Base-by-base conservation (phyloP, 2,797 vertebrate species). In the Liparis tanakae region DNA sequence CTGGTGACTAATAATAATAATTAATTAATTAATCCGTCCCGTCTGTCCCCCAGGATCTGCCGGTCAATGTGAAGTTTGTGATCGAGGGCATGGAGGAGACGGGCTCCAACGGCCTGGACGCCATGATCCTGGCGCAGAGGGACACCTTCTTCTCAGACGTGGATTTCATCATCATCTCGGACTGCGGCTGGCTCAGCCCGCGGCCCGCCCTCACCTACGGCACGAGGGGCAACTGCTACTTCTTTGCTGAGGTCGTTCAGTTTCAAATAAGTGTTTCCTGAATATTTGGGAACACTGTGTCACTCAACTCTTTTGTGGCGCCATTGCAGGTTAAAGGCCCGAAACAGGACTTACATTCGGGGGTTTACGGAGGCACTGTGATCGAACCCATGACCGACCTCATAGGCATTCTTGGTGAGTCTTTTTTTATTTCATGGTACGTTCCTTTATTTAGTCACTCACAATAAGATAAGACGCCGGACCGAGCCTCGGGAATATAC, bases 11-110 rank as follows among this genome's bases (percentile, higher is more conserved):
- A n/a, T n/a, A n/a, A n/a, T n/a, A n/a, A n/a, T n/a, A n/a, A n/a
- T n/a, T n/a, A n/a, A n/a, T n/a, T n/a, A n/a, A n/a, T n/a, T n/a
- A n/a, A n/a, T n/a, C 55, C 25, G 20, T 43, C 3, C 54, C 67
- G 15, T 58, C 17, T 70, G 34, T 76, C 37, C 63, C 63, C 65
- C 81, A 95, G 94, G 93, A 94, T 20, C 85, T 95, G 50, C 96
- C 97, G 0, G 96, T 97, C 61, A 99, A 99, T 58, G 84, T 98
- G 78, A 97, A 96, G 87, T 96, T 97, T 83, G 43, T 99, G 72
- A 93, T 98, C 3, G 97, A 99, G 91, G 97, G 96, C 14, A 97
- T 97, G 96, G 97, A 99, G 80, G 97, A 99, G 92, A 95, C 94
- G 0, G 96, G 96, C 10, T 98, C 97, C 2, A 90, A 94, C 2